Evolutionary conservation across 1,140 invertebrate genomes (phyloP).

Genomic region (Cotesia glomerata): DNA sequence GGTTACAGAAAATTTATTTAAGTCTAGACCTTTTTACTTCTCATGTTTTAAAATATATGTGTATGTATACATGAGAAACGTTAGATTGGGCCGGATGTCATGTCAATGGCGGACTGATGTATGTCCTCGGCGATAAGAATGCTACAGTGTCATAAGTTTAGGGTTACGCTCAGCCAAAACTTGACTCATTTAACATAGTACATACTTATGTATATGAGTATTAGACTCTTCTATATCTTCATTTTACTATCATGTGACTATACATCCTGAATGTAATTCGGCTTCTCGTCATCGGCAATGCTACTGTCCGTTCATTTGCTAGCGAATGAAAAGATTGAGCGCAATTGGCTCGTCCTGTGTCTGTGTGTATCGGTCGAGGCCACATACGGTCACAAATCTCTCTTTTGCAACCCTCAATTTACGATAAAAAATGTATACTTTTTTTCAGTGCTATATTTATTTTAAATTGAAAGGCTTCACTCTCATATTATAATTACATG

Average conservation of each 20-base stretch:
- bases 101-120: conserved; percentile 12
- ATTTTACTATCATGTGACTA: background rate
- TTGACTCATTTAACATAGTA: too few species aligned
- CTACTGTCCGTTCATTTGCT: conserved; percentile 39
- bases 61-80: background rate
- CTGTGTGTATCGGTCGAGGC: conserved; percentile 43
- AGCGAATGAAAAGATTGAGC: conserved; percentile 52
- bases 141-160: conserved; percentile 10
- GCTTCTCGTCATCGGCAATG: conserved; percentile 12
- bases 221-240: too few species aligned
- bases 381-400: conserved; percentile 1
- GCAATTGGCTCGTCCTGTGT: conserved; percentile 55
- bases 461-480: too few species aligned
- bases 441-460: background rate
- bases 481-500: too few species aligned
- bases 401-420: conserved; percentile 10
- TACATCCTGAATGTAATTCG: background rate
- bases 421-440: background rate
- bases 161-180: background rate
- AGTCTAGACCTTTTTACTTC: background rate
- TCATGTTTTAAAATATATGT: background rate
- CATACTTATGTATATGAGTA: too few species aligned
- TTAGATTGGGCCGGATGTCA: conserved; percentile 8
- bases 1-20: conserved; percentile 6
- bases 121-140: conserved; percentile 28